These are phyloP conservation scores for Palythoa grandis DNA, from an alignment of 92 coral and sea anemone species.

Conservation along the genomic window DNA sequence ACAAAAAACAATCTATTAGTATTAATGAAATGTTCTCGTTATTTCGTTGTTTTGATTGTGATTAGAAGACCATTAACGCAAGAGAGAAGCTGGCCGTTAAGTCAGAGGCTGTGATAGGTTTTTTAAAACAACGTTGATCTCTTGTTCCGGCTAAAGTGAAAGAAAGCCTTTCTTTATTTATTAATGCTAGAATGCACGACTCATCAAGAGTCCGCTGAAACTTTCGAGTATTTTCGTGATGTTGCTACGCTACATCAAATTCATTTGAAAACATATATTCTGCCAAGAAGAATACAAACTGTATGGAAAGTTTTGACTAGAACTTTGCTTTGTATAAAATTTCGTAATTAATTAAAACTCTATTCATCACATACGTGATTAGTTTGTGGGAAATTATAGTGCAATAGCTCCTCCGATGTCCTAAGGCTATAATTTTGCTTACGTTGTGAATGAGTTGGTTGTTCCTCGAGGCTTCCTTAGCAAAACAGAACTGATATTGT, in stretches of 20 bases:
- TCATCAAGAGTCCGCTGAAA: neutral
- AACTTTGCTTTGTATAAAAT: constrained; percentile 7
- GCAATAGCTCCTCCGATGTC: constrained; percentile 21
- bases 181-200: neutral
- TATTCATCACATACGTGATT: constrained; percentile 44
- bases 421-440: constrained; percentile 37
- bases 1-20: neutral
- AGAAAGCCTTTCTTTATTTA: neutral
- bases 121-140: neutral
- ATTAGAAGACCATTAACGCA: constrained; percentile 65
- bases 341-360: constrained; percentile 25
- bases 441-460: constrained; percentile 19
- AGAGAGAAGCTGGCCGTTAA: neutral
- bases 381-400: constrained; percentile 42
- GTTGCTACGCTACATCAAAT: constrained; percentile 33
- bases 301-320: neutral
- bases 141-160: neutral
- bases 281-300: constrained; percentile 26
- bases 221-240: constrained; percentile 15
- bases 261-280: constrained; percentile 24
- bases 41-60: constrained; percentile 32
- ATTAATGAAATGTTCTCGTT: constrained; percentile 19
- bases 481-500: constrained; percentile 43
- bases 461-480: constrained; percentile 25
- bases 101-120: neutral